These are phyloP conservation scores for Calliopum simillimum DNA, from an alignment of 2,888 invertebrate species.

Conservation along the genomic window DNA sequence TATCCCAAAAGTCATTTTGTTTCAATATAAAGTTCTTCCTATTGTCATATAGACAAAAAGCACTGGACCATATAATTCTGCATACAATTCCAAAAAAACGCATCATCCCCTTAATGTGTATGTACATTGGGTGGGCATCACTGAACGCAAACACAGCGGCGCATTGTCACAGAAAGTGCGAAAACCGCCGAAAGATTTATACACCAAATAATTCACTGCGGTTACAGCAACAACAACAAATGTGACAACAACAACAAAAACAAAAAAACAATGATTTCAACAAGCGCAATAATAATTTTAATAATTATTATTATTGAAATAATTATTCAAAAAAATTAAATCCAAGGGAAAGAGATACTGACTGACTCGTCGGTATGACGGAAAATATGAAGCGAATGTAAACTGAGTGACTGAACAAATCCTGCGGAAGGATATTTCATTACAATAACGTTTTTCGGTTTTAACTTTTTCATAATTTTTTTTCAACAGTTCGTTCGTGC, in stretches of 20 bases:
- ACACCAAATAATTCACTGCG: slow-evolving; percentile 53
- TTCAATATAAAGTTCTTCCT: no score
- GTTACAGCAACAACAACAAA: slow-evolving; percentile 22
- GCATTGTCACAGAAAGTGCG: slow-evolving; percentile 45
- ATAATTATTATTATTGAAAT: slow-evolving; percentile 31
- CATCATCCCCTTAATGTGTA: no score
- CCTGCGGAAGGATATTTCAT: slow-evolving; percentile 29
- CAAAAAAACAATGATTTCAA: slow-evolving; percentile 22
- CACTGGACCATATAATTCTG: no score
- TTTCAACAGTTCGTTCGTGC: not conserved
- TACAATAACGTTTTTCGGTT: slow-evolving; percentile 13
- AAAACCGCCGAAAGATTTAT: slow-evolving; percentile 61
- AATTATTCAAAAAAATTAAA: slow-evolving; percentile 25
- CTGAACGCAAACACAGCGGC: no score
- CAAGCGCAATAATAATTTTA: slow-evolving; percentile 27
- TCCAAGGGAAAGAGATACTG: not conserved
- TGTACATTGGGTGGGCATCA: no score
- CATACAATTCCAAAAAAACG: no score
- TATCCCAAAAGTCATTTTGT: no score
- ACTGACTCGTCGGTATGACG: no score
- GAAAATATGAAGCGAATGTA: not conserved
- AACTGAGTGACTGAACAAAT: slow-evolving; percentile 13
- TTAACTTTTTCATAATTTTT: not conserved
- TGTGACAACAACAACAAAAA: not conserved
- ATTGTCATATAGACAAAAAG: no score